phyloP scores from a whole-genome alignment of 2,888 invertebrate genomes.

The Thecophora atra region DNA sequence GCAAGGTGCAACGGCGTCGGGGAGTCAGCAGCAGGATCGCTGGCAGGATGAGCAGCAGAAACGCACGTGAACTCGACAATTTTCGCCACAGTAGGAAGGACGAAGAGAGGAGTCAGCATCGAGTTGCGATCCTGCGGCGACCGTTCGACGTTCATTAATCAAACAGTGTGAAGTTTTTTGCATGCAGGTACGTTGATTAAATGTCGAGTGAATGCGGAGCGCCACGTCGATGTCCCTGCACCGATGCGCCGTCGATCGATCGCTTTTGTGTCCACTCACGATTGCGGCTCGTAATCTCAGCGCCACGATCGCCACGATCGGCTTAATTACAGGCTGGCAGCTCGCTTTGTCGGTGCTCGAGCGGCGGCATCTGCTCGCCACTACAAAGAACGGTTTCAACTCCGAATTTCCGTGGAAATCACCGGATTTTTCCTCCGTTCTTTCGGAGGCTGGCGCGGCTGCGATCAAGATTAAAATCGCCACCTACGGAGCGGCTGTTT shows the following conservation, averaged over 20 bases:
- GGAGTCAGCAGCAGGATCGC: not conserved
- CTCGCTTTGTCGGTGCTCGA: slow-evolving; percentile 24
- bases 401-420: slow-evolving; percentile 18
- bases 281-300: slow-evolving; percentile 38
- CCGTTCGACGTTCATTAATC: slow-evolving; percentile 9
- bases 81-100: not conserved
- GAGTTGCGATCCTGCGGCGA: not conserved
- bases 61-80: not conserved
- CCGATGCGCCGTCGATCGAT: not conserved
- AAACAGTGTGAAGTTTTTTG: slow-evolving; percentile 22
- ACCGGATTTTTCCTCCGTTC: not conserved
- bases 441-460: not conserved
- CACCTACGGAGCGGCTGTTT: slow-evolving; percentile 25
- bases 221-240: not conserved
- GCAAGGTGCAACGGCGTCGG: not conserved
- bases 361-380: not conserved
- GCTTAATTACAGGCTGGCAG: slow-evolving; percentile 19
- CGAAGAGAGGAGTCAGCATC: not conserved
- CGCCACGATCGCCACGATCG: slow-evolving; percentile 40
- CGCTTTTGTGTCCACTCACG: slow-evolving; percentile 3
- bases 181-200: not conserved
- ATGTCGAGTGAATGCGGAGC: not conserved
- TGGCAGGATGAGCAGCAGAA: not conserved
- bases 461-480: slow-evolving; percentile 19
- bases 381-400: not conserved